phyloP scores from a whole-genome alignment of 2,888 invertebrate species.

The Drosophila ezoana region DNA sequence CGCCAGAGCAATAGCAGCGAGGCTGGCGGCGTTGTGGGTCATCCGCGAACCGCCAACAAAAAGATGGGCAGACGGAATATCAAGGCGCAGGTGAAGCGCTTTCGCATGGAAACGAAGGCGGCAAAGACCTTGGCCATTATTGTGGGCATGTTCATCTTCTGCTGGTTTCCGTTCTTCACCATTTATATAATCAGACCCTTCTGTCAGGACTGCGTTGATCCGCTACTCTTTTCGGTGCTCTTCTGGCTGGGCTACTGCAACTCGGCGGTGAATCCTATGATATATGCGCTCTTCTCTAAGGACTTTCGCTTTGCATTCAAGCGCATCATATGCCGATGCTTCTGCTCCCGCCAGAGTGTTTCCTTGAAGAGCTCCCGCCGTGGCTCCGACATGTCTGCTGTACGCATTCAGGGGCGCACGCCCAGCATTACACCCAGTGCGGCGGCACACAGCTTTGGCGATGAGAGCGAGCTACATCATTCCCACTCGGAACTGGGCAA shows the following conservation, averaged over 20 bases:
- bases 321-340: slow-evolving; percentile 94
- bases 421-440: slow-evolving; percentile 87
- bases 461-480: slow-evolving; percentile 86
- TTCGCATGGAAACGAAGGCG: slow-evolving; percentile 98
- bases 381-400: slow-evolving; percentile 87
- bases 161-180: slow-evolving; percentile 99
- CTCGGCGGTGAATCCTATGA: slow-evolving; percentile 97
- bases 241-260: slow-evolving; percentile 99
- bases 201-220: slow-evolving; percentile 93
- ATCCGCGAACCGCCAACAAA: slow-evolving; percentile 76
- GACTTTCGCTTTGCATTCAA: slow-evolving; percentile 98
- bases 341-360: slow-evolving; percentile 87
- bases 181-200: slow-evolving; percentile 96
- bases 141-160: slow-evolving; percentile 97
- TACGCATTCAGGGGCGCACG: slow-evolving; percentile 85
- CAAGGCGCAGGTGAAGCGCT: slow-evolving; percentile 95
- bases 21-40: slow-evolving; percentile 43
- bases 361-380: slow-evolving; percentile 85
- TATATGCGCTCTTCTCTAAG: slow-evolving; percentile 97
- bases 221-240: slow-evolving; percentile 93
- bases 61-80: slow-evolving; percentile 95
- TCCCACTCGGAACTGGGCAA: slow-evolving; percentile 81
- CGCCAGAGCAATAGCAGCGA: slow-evolving; percentile 81
- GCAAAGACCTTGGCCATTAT: slow-evolving; percentile 98
- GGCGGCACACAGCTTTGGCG: slow-evolving; percentile 86